Base-by-base conservation (phyloP, 1,140 invertebrate species). In the Hormaphis cornu region DNA sequence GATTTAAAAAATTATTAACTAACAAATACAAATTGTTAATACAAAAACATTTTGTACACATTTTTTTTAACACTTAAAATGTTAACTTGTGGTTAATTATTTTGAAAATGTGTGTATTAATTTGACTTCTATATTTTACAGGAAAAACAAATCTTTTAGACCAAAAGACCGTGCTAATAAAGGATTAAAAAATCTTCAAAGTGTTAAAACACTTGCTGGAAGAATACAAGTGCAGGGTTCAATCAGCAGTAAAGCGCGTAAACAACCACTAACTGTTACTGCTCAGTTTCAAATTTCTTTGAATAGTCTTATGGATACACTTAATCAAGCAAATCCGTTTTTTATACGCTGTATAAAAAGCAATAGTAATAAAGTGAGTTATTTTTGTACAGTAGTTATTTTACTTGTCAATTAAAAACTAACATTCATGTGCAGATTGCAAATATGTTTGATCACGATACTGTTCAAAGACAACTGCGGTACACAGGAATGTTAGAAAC, bases 401-500 rank as follows among this genome's bases (percentile, higher is more conserved):
- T 58, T 63, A 24, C 3, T 28, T 30, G 14, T 58, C 1, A 18
- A 20, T 70, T 24, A 7, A 58, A 28, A 9, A 20, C 53, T 53
- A 5, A 16, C 24, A 4, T 53, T 33, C 16, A 37, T 30, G 72
- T 71, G 48, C 74, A 87, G 83, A 86, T 90, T 71, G 85, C 95
- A 1, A 95, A 95, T 77, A 84, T 86, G 71, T 97, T 97, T 80
- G 93, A 97, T 77, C 91, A 96, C 73, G 91, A 93, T 70, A 90
- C 94, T 1, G 93, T 97, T n/a, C 87, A 95, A 74, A 81, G 93
- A 52, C 81, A 91, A 71, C 78, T 87, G 33, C 80, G 87, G 1
- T 98, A 98, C 78, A 97, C 95, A 0, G 95, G 95, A 54, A 97
- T 97, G 95, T 76, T 98, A 72, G 95, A 97, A 77, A 98, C 95